Conservation (phyloP, 2,888 invertebrate species). For the Druceiella hillmani region DNA sequence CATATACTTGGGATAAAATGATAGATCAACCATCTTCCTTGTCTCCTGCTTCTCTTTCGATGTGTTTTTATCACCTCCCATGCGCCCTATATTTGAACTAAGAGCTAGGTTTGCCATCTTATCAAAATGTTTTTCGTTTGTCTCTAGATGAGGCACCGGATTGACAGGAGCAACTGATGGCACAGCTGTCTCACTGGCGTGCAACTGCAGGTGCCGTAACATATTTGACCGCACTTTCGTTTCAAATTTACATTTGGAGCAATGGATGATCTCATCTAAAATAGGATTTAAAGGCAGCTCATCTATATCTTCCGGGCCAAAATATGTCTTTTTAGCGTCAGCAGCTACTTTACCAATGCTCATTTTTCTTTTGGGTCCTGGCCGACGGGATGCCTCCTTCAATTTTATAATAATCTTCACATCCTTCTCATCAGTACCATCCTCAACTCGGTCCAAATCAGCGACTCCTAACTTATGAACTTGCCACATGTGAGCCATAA, state of each 20-base stretch:
- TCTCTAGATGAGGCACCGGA: conserved; percentile 74
- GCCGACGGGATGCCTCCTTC: conserved; percentile 22
- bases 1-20: conserved; percentile 48
- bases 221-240: conserved; percentile 70
- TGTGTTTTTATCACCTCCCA: neutral
- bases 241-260: conserved; percentile 61
- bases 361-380: conserved; percentile 5
- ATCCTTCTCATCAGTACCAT: no score
- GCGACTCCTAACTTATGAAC: conserved; percentile 27
- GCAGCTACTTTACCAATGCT: conserved; percentile 14
- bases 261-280: conserved; percentile 54
- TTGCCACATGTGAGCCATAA: conserved; percentile 28
- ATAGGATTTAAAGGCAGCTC: conserved; percentile 60
- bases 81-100: conserved; percentile 47
- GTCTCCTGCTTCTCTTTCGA: conserved; percentile 12
- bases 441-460: conserved; percentile 10
- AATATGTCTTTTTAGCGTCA: conserved; percentile 31
- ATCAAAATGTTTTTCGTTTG: conserved; percentile 76
- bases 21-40: neutral
- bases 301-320: conserved; percentile 57
- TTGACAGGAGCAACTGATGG: conserved; percentile 69
- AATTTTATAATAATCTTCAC: no score
- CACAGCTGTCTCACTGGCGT: conserved; percentile 58
- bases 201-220: conserved; percentile 62
- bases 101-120: conserved; percentile 80